Conservation (phyloP, 2,888 invertebrate genomes). For the Drosophila putrida region DNA sequence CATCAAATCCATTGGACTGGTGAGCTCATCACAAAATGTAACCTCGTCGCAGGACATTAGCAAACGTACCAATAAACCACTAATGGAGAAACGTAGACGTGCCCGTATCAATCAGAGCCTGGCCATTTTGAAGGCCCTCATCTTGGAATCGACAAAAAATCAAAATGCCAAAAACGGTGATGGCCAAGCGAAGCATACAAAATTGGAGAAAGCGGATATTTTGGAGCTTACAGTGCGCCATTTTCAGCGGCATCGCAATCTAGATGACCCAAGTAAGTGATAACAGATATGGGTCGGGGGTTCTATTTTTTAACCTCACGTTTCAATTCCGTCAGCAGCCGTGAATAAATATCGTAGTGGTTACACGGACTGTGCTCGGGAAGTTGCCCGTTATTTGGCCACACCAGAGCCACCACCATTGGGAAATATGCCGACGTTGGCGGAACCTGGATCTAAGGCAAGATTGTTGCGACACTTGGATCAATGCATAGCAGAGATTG, state of each 20-base stretch:
- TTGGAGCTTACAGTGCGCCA: conserved; percentile 93
- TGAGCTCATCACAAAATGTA: conserved; percentile 84
- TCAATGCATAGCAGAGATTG: conserved; percentile 88
- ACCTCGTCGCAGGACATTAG: conserved; percentile 84
- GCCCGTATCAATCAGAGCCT: conserved; percentile 91
- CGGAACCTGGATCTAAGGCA: conserved; percentile 87
- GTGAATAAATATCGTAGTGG: conserved; percentile 86
- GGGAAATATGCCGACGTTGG: conserved; percentile 85
- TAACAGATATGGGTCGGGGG: not conserved
- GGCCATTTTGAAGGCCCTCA: conserved; percentile 90
- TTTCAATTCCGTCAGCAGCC: conserved; percentile 52
- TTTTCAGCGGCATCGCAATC: conserved; percentile 90
- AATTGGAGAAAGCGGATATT: conserved; percentile 93
- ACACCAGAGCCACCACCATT: conserved; percentile 85
- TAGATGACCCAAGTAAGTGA: conserved; percentile 87
- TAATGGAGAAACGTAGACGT: conserved; percentile 91
- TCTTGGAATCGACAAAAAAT: conserved; percentile 89
- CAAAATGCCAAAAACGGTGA: conserved; percentile 84
- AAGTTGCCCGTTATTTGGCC: conserved; percentile 86
- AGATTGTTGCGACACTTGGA: conserved; percentile 87
- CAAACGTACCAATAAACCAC: conserved; percentile 90
- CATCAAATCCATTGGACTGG: conserved; percentile 82
- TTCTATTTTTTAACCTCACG: not conserved
- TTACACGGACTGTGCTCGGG: conserved; percentile 89
- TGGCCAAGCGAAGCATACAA: conserved; percentile 90